Percentiles rank a stretch among this genome's conserved stretches.
These are phyloP conservation scores for Falco cherrug DNA, from an alignment of 2,797 vertebrate species.

Conservation along the genomic window DNA sequence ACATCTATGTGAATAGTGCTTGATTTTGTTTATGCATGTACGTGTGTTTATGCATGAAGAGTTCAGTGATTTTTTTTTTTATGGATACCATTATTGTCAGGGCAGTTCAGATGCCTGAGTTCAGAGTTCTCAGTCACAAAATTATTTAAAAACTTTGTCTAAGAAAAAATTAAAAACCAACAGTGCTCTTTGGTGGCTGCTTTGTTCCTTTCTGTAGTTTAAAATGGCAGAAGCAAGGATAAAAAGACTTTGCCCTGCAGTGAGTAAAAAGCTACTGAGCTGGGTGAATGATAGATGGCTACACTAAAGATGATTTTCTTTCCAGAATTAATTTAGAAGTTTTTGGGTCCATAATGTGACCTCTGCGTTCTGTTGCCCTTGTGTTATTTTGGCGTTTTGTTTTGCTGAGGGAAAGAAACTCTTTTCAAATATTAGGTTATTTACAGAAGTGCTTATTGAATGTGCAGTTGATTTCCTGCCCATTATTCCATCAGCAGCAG, in stretches of 20 bases:
- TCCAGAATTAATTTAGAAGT: conserved; percentile 12
- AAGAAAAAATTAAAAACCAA: background rate
- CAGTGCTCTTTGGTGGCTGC: background rate
- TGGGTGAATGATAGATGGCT: conserved; percentile 36
- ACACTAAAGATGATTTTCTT: conserved; percentile 17
- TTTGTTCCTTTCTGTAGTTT: conserved; percentile 22
- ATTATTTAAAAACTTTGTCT: background rate
- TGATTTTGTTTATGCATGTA: background rate
- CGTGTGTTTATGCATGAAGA: background rate
- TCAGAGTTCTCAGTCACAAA: background rate
- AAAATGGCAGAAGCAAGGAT: conserved; percentile 15
- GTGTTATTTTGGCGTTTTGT: background rate
- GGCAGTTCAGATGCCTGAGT: background rate
- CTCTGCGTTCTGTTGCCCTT: background rate
- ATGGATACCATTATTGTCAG: background rate
- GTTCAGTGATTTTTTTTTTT: background rate
- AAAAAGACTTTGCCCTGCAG: conserved; percentile 26
- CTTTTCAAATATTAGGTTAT: background rate
- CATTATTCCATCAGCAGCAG: background rate
- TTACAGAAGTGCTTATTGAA: background rate
- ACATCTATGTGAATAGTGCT: background rate
- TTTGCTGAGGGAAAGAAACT: background rate
- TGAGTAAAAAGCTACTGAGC: conserved; percentile 13
- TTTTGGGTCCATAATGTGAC: background rate
- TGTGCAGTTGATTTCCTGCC: background rate